Percentiles rank a stretch among this genome's conserved stretches.
These are phyloP conservation scores for Parochlus steinenii DNA, from an alignment of 2,888 invertebrate species.

Conservation along the genomic window DNA sequence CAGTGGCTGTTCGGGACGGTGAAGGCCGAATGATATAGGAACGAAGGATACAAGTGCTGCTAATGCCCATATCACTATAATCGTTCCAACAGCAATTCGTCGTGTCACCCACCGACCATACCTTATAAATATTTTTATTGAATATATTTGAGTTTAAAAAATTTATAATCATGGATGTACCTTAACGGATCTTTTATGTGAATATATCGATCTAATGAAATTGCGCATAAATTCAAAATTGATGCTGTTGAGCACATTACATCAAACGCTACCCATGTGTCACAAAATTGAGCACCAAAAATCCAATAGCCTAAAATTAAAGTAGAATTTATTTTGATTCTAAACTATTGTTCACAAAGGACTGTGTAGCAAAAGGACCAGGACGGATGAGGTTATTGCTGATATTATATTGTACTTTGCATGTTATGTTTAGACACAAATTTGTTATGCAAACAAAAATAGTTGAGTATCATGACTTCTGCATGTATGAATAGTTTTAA, in stretches of 20 bases:
- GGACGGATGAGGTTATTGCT: no score
- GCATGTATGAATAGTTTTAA: no score
- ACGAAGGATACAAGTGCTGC: constrained; percentile 91
- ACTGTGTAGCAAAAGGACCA: no score
- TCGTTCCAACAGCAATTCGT: constrained; percentile 68
- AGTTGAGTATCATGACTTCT: no score
- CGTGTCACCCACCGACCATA: constrained; percentile 86
- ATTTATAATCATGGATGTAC: constrained; percentile 26
- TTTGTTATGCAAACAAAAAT: no score
- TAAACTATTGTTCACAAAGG: no score
- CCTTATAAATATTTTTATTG: constrained; percentile 34
- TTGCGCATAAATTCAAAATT: constrained; percentile 94
- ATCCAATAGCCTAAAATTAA: constrained; percentile 87
- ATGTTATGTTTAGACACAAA: no score
- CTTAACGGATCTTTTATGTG: constrained; percentile 84
- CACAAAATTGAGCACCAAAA: constrained; percentile 90
- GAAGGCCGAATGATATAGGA: constrained; percentile 86
- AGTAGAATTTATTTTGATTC: no score
- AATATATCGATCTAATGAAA: constrained; percentile 89
- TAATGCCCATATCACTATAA: constrained; percentile 83
- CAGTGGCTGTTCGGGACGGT: constrained; percentile 57
- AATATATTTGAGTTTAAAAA: not conserved
- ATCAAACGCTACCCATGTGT: constrained; percentile 98
- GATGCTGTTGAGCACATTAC: constrained; percentile 99
- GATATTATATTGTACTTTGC: no score